Conservation (phyloP, 2,113 vertebrate species). For the Bufo gargarizans region DNA sequence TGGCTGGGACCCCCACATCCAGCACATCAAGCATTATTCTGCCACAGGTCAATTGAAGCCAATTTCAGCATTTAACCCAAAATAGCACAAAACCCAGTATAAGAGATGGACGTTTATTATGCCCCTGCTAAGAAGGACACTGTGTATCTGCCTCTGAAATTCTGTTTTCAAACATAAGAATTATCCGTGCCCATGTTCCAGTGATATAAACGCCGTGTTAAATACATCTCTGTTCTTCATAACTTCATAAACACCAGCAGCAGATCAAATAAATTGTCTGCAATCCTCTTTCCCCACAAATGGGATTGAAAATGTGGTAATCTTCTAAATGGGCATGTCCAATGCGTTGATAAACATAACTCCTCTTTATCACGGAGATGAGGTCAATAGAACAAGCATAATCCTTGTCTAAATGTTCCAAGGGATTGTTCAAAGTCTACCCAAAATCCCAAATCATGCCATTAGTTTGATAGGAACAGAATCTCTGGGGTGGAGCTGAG, state of each 20-base stretch:
- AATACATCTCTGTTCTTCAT: conserved; percentile 54
- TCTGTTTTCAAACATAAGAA: conserved; percentile 23
- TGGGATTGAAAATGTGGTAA: conserved; percentile 77
- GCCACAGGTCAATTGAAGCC: neutral
- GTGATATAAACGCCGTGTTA: conserved; percentile 26
- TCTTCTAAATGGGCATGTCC: conserved; percentile 75
- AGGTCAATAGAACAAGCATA: conserved; percentile 67
- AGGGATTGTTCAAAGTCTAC: conserved; percentile 62
- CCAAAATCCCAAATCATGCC: conserved; percentile 65
- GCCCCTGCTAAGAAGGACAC: conserved; percentile 27
- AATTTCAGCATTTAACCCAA: neutral
- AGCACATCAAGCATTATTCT: neutral
- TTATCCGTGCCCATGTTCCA: conserved; percentile 30
- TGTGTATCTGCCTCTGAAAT: conserved; percentile 7
- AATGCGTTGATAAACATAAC: conserved; percentile 70
- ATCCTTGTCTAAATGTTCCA: conserved; percentile 71
- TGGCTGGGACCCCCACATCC: neutral
- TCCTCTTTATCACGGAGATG: conserved; percentile 72
- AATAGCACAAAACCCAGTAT: neutral
- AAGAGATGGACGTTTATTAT: neutral
- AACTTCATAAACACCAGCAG: conserved; percentile 64
- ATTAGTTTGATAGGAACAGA: conserved; percentile 74
- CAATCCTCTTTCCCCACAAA: conserved; percentile 80
- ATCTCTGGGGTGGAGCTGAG: conserved; percentile 41
- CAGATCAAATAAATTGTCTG: conserved; percentile 63